Evolutionary conservation across 2,797 vertebrate genomes (phyloP), one percentile per base, ranked within the genome.

Genomic region (Agapornis canus): DNA sequence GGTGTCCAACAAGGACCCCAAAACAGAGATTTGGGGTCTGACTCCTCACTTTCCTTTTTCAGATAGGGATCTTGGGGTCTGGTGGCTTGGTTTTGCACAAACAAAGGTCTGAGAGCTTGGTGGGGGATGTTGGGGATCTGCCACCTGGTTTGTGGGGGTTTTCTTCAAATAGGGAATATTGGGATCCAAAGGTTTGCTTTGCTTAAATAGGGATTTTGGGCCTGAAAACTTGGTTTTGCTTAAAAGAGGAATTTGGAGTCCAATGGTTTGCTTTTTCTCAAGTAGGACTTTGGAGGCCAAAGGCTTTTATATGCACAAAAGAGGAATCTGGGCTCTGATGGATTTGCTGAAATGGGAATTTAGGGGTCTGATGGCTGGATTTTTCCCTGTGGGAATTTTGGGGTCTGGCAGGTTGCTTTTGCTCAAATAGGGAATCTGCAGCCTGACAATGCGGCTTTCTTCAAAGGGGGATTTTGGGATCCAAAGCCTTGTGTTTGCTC

Each of bases 151-250:
- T 54, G 52, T 57, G 56, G 22, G 32, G 22, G 7, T 17, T 17
- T 32, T 22, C n/a, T 56, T 56, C 54, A 56, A 23, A 32, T 17
- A 56, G n/a, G 20, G 26, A 6, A 45, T 51, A 32, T 45, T 17
- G 15, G 69, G 9, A 10, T 35, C 27, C 11, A 8, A 43, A 9
- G 8, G 6, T 13, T n/a, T 51, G 26, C 0, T 91, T 63, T 85
- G 14, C 31, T 73, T 31, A 57, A 3, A 31, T 1, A 6, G 16
- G 21, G 23, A 51, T 35, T 45, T 79, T 8, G n/a, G 20, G 25
- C 27, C 22, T 25, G 12, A 47, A 0, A 0, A 0, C 1, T 0
- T 23, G 5, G 3, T 63, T 82, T 57, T 47, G 10, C 22, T 35
- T 26, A 26, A 45, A 54, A 22, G 3, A 32, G 11, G 25, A 21